A percentile compares a stretch with the other conserved stretches of the same genome.
phyloP scores from a whole-genome alignment of 1,140 invertebrate species.

The Drosophila takahashii region DNA sequence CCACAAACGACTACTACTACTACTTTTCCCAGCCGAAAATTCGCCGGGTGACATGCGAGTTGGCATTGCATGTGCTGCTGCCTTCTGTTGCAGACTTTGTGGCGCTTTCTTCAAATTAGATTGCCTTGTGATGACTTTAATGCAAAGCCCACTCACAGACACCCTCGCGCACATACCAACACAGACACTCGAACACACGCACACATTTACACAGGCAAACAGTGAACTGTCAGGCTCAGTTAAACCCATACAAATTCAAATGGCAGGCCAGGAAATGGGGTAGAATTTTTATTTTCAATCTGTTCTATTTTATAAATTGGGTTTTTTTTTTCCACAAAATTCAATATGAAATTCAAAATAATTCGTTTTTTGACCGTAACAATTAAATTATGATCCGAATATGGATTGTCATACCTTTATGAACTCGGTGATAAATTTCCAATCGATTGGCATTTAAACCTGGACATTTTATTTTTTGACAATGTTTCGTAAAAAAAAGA shows the following conservation, averaged over 20 bases:
- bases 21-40: constrained; percentile 1
- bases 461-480: too few species aligned
- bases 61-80: constrained; percentile 41
- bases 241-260: constrained; percentile 26
- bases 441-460: too few species aligned
- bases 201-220: background rate
- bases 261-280: constrained; percentile 15
- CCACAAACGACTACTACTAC: background rate
- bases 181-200: background rate
- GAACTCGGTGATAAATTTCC: too few species aligned
- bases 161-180: constrained; percentile 16
- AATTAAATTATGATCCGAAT: too few species aligned
- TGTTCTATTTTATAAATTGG: background rate
- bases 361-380: too few species aligned
- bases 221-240: constrained; percentile 31
- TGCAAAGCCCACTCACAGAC: constrained; percentile 36
- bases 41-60: constrained; percentile 43
- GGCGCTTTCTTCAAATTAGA: constrained; percentile 59
- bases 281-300: constrained; percentile 5
- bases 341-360: too few species aligned
- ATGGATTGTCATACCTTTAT: too few species aligned
- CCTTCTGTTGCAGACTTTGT: constrained; percentile 65
- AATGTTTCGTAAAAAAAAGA: too few species aligned
- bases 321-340: background rate
- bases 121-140: constrained; percentile 56